phyloP scores from a whole-genome alignment of 2,797 vertebrate species.

The Epinephelus coioides region DNA sequence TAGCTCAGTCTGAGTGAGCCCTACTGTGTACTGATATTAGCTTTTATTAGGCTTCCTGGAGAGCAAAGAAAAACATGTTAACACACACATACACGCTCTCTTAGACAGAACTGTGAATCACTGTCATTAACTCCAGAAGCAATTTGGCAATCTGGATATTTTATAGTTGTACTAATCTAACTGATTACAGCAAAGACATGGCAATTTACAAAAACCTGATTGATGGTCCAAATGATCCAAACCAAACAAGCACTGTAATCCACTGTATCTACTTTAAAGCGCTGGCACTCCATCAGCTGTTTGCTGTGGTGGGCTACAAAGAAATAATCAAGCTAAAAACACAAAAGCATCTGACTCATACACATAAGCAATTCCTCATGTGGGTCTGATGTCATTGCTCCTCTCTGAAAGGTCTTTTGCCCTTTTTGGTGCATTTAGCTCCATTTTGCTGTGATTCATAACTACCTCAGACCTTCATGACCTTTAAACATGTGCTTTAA shows the following conservation, averaged over 20 bases:
- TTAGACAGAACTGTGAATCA: slow-evolving; percentile 54
- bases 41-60: slow-evolving; percentile 61
- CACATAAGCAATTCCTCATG: neutral
- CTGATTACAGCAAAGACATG: slow-evolving; percentile 60
- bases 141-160: slow-evolving; percentile 86
- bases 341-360: slow-evolving; percentile 43
- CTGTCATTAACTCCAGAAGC: slow-evolving; percentile 88
- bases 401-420: neutral
- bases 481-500: slow-evolving; percentile 5
- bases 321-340: slow-evolving; percentile 54
- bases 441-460: neutral
- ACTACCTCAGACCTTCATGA: neutral
- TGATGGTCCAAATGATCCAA: slow-evolving; percentile 63
- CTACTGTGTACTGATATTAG: slow-evolving; percentile 53
- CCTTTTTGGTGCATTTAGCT: slow-evolving; percentile 2
- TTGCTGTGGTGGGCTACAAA: slow-evolving; percentile 44
- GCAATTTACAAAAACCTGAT: slow-evolving; percentile 60
- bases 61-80: slow-evolving; percentile 58
- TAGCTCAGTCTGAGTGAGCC: slow-evolving; percentile 31
- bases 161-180: slow-evolving; percentile 79
- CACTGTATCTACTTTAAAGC: slow-evolving; percentile 36
- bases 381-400: slow-evolving; percentile 1
- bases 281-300: slow-evolving; percentile 48
- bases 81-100: slow-evolving; percentile 5
- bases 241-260: slow-evolving; percentile 56